These are phyloP conservation scores for Ferdinandea cuprea DNA, from an alignment of 2,888 invertebrate species.

Conservation along the genomic window DNA sequence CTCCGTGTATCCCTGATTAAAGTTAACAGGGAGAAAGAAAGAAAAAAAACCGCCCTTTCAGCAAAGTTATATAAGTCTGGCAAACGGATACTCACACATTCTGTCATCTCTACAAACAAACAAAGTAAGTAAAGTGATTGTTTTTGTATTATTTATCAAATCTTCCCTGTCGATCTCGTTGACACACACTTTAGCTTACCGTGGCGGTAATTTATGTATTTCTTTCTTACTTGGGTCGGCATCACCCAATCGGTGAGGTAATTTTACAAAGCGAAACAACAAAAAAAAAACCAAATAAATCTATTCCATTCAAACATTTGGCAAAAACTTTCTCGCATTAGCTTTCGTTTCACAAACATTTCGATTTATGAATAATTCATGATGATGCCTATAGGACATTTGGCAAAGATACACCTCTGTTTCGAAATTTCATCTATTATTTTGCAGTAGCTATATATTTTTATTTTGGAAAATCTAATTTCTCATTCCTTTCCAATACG, in stretches of 20 bases:
- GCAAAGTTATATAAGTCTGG: slow-evolving; percentile 41
- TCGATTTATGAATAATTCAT: slow-evolving; percentile 50
- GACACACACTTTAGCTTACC: slow-evolving; percentile 13
- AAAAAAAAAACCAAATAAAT: no score
- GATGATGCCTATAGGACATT: background rate
- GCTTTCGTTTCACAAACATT: slow-evolving; percentile 20
- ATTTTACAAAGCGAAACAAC: no score
- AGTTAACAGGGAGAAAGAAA: slow-evolving; percentile 12
- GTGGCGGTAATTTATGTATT: slow-evolving; percentile 43
- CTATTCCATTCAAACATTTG: slow-evolving; percentile 22
- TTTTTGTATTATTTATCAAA: slow-evolving; percentile 11
- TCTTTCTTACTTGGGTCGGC: background rate
- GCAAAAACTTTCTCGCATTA: slow-evolving; percentile 16
- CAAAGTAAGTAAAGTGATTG: slow-evolving; percentile 52
- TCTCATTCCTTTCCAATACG: background rate
- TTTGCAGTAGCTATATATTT: background rate
- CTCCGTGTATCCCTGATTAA: slow-evolving; percentile 11
- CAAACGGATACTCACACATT: slow-evolving; percentile 33
- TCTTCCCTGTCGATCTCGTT: slow-evolving; percentile 30
- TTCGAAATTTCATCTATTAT: background rate
- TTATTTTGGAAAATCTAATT: background rate
- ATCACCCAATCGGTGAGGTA: background rate
- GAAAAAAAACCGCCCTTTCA: slow-evolving; percentile 33
- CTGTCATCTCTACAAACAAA: background rate
- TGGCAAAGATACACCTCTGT: slow-evolving; percentile 1